Percentiles rank a stretch among this genome's conserved stretches.
phyloP scores from a whole-genome alignment of 2,797 vertebrate genomes.

The Thunnus albacares region DNA sequence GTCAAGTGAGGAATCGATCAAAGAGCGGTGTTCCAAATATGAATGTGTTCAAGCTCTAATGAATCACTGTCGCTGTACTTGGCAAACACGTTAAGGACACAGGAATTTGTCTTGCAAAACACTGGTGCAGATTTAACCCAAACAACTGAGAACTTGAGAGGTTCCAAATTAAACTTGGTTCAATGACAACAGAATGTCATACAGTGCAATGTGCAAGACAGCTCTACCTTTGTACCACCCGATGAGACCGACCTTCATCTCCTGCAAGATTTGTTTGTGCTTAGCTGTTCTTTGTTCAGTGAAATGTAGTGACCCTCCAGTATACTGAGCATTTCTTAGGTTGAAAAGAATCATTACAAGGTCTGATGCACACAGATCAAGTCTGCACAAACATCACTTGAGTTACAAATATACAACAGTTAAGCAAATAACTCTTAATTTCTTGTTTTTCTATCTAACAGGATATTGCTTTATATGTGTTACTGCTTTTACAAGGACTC shows the following conservation, averaged over 20 bases:
- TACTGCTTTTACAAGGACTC: background rate
- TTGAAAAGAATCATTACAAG: slow-evolving; percentile 6
- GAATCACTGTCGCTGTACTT: background rate
- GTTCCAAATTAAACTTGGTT: background rate
- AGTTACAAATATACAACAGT: background rate
- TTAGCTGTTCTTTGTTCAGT: too few relatives aligned
- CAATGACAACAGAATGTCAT: slow-evolving; percentile 1
- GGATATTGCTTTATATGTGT: background rate
- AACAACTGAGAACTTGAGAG: slow-evolving; percentile 1
- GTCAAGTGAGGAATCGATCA: slow-evolving; percentile 33
- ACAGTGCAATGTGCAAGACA: background rate
- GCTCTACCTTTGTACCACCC: too few relatives aligned
- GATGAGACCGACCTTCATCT: background rate
- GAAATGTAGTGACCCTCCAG: background rate
- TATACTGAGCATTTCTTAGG: too few relatives aligned
- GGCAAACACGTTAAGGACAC: background rate
- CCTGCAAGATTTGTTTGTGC: background rate
- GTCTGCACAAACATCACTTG: background rate
- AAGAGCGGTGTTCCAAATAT: slow-evolving; percentile 19
- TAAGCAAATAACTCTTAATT: background rate
- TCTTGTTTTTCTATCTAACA: background rate
- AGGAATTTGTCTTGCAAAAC: slow-evolving; percentile 2
- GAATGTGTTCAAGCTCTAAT: background rate
- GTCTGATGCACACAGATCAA: background rate
- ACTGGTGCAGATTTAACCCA: background rate